These are phyloP conservation scores for Diloba caeruleocephala DNA, from an alignment of 2,888 invertebrate species.

Conservation along the genomic window DNA sequence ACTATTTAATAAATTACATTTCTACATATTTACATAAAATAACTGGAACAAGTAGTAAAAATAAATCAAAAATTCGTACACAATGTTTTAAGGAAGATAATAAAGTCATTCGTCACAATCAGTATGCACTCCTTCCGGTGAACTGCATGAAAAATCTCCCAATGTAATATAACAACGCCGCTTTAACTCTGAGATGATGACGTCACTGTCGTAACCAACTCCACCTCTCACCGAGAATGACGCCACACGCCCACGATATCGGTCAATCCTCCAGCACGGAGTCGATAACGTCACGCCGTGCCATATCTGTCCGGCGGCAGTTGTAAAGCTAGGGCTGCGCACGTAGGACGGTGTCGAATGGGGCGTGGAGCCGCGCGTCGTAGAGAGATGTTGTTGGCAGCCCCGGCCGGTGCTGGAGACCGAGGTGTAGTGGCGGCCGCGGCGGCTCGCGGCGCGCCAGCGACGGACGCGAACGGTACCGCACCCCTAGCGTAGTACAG, in stretches of 20 bases:
- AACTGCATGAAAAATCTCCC: constrained; percentile 23
- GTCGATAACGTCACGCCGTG: constrained; percentile 50
- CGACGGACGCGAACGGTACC: constrained; percentile 87
- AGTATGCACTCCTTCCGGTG: constrained; percentile 27
- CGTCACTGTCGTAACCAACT: constrained; percentile 23
- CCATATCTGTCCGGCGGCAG: constrained; percentile 65
- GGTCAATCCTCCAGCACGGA: constrained; percentile 4
- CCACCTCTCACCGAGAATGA: constrained; percentile 40
- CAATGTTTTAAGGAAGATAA: too few species aligned
- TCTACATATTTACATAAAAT: too few species aligned
- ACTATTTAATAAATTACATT: too few species aligned
- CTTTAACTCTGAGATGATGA: constrained; percentile 41
- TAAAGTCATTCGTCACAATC: constrained; percentile 1
- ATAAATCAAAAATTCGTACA: too few species aligned
- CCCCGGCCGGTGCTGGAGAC: constrained; percentile 87
- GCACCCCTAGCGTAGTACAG: constrained; percentile 51
- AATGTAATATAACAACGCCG: constrained; percentile 8
- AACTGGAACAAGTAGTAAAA: too few species aligned
- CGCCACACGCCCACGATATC: constrained; percentile 15
- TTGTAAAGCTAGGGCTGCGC: constrained; percentile 81
- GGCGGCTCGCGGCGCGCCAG: constrained; percentile 84
- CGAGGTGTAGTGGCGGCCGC: constrained; percentile 89
- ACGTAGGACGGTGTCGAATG: constrained; percentile 87
- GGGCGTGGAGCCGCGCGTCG: constrained; percentile 83
- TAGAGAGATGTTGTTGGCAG: constrained; percentile 88